phyloP scores from a whole-genome alignment of 2,888 invertebrate species.

The Mythimna lalbum region DNA sequence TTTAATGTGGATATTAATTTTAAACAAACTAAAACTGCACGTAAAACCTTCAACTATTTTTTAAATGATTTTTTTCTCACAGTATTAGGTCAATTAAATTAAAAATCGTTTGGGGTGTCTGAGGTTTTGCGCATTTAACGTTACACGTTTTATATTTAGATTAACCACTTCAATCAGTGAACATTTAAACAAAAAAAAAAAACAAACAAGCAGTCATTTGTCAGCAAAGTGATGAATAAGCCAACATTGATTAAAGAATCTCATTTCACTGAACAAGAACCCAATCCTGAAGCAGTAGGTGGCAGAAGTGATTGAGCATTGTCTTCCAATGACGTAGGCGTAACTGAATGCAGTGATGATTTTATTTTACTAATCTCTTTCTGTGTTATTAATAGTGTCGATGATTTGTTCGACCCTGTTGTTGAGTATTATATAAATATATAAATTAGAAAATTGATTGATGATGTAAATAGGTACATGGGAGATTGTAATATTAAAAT shows the following conservation, averaged over 20 bases:
- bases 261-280: constrained; percentile 60
- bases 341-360: constrained; percentile 62
- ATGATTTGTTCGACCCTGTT: constrained; percentile 69
- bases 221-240: constrained; percentile 68
- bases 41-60: too few species aligned
- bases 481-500: too few species aligned
- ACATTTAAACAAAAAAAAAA: constrained; percentile 43
- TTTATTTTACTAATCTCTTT: constrained; percentile 73
- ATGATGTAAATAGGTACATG: constrained; percentile 3
- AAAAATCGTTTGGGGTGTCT: too few species aligned
- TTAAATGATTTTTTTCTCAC: too few species aligned
- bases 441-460: constrained; percentile 26
- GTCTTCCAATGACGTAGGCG: constrained; percentile 80
- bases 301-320: constrained; percentile 85
- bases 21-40: too few species aligned
- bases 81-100: too few species aligned
- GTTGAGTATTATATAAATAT: constrained; percentile 52
- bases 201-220: constrained; percentile 53
- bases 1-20: too few species aligned
- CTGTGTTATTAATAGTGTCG: constrained; percentile 66
- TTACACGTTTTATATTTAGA: too few species aligned
- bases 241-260: constrained; percentile 69
- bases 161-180: constrained; percentile 29
- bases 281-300: constrained; percentile 77
- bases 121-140: too few species aligned